phyloP scores from a whole-genome alignment of 2,797 vertebrate genomes.

The Carapus acus region DNA sequence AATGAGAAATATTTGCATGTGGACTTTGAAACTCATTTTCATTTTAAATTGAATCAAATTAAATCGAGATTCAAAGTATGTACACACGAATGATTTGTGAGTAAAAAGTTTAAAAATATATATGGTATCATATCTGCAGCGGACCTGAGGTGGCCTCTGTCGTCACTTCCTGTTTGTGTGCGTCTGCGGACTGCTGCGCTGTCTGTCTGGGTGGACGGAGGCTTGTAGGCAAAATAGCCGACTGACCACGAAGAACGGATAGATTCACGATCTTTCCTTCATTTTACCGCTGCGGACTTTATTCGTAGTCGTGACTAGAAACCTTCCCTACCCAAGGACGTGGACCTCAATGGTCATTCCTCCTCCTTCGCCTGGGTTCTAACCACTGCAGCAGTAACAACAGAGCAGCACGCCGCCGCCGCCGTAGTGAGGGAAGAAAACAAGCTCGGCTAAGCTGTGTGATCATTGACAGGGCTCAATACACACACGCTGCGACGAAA shows the following conservation, averaged over 20 bases:
- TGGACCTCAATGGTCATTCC: slow-evolving; percentile 4
- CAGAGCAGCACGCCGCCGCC: slow-evolving; percentile 55
- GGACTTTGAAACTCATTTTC: no score
- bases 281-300: slow-evolving; percentile 10
- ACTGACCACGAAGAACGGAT: slow-evolving; percentile 26
- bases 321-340: no score
- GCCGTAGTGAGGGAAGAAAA: slow-evolving; percentile 57
- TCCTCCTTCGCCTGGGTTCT: slow-evolving; percentile 20
- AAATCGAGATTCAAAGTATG: no score
- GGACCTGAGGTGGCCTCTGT: slow-evolving; percentile 42
- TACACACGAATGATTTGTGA: no score
- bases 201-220: slow-evolving; percentile 53
- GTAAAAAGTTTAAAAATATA: no score
- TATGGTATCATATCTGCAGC: slow-evolving; percentile 47
- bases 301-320: not conserved
- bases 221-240: slow-evolving; percentile 39
- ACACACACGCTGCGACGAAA: slow-evolving; percentile 59
- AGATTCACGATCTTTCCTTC: slow-evolving; percentile 9
- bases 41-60: no score
- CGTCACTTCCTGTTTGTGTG: slow-evolving; percentile 74
- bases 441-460: slow-evolving; percentile 65
- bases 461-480: slow-evolving; percentile 75
- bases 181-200: slow-evolving; percentile 52
- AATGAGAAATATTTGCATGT: no score
- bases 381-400: slow-evolving; percentile 49